These are phyloP conservation scores for Drosophila atroscutellata DNA, from an alignment of 2,888 invertebrate species.

Conservation along the genomic window DNA sequence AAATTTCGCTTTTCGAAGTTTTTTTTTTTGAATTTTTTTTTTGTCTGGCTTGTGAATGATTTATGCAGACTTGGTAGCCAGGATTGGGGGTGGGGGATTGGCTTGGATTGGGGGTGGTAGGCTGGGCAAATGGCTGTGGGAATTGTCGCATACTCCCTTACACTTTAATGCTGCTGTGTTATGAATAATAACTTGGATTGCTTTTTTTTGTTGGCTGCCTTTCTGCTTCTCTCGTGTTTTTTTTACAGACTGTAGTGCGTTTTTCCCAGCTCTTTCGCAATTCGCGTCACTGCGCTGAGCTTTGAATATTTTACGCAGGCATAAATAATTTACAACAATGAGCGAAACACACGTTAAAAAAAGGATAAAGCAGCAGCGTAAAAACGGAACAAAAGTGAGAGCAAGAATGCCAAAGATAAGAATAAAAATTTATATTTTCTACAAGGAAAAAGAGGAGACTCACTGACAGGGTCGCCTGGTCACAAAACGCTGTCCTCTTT, in stretches of 20 bases:
- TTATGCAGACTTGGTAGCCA: conserved; percentile 70
- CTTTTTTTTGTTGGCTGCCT: conserved; percentile 46
- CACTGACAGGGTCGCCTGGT: conserved; percentile 50
- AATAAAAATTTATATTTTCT: conserved; percentile 74
- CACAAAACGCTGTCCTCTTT: conserved; percentile 45
- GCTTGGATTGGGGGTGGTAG: conserved; percentile 13
- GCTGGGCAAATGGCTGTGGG: conserved; percentile 75
- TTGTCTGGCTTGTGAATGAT: conserved; percentile 66
- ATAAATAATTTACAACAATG: conserved; percentile 82
- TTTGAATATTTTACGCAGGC: conserved; percentile 81
- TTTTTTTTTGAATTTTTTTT: conserved; percentile 7
- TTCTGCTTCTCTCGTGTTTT: conserved; percentile 14
- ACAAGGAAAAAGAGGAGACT: conserved; percentile 21
- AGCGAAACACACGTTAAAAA: conserved; percentile 74
- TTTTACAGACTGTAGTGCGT: conserved; percentile 48
- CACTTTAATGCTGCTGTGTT: conserved; percentile 81
- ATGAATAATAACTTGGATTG: conserved; percentile 83
- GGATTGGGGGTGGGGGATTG: neutral
- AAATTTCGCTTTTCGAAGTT: conserved; percentile 38
- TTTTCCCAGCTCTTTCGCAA: conserved; percentile 44
- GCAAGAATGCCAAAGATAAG: conserved; percentile 66
- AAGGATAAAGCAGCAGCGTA: conserved; percentile 72
- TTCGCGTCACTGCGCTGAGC: conserved; percentile 65
- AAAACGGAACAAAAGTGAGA: conserved; percentile 68
- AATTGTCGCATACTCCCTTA: conserved; percentile 79